phyloP scores from a whole-genome alignment of 2,888 invertebrate genomes.

The Augochlorella aurata region DNA sequence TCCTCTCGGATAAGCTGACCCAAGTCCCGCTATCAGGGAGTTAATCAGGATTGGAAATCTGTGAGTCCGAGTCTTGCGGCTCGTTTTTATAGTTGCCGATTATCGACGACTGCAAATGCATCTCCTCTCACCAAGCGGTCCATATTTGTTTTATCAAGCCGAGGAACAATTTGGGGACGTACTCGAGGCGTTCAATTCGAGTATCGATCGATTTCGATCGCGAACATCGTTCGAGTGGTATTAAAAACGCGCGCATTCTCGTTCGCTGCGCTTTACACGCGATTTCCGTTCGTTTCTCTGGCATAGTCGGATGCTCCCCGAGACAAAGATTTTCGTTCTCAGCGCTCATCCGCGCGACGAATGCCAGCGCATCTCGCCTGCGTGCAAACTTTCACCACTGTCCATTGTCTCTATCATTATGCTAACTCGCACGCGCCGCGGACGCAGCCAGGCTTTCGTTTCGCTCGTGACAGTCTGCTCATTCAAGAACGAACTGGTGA shows the following conservation, averaged over 20 bases:
- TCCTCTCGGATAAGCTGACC: too few species aligned
- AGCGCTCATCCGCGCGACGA: constrained; percentile 38
- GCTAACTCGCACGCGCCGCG: constrained; percentile 49
- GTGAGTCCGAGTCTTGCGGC: too few species aligned
- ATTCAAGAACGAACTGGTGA: constrained; percentile 15
- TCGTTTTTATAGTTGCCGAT: too few species aligned
- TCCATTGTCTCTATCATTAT: constrained; percentile 70
- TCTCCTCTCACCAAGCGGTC: too few species aligned
- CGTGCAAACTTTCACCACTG: constrained; percentile 70
- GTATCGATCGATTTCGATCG: too few species aligned
- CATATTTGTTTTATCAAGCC: too few species aligned
- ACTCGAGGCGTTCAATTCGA: too few species aligned
- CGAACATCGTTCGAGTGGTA: neutral
- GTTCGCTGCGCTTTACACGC: neutral
- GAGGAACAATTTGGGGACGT: too few species aligned
- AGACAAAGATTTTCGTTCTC: constrained; percentile 47
- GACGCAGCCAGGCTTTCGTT: constrained; percentile 56
- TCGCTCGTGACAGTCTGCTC: constrained; percentile 45
- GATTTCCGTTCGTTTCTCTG: neutral
- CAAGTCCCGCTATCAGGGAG: too few species aligned
- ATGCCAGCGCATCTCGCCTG: constrained; percentile 50
- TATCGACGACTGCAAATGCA: too few species aligned
- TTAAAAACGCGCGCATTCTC: neutral
- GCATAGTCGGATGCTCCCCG: neutral
- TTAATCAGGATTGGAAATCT: too few species aligned